A percentile compares a stretch with the other conserved stretches of the same genome.
phyloP scores from a whole-genome alignment of 1,140 invertebrate genomes.

The Holcopasites calliopsidis region DNA sequence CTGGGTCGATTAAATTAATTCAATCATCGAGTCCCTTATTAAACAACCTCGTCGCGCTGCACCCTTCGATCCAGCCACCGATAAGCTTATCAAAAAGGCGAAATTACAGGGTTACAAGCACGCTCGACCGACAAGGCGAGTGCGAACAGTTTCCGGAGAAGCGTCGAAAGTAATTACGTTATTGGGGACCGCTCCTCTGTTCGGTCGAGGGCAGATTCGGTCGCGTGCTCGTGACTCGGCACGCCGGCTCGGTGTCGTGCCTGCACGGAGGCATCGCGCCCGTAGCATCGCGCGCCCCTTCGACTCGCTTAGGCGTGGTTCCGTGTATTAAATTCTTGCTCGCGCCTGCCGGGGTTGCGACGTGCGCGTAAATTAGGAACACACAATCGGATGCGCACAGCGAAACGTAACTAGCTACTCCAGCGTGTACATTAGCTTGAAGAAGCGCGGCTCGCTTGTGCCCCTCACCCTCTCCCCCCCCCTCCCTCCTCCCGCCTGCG shows the following conservation, averaged over 20 bases:
- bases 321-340: conserved; percentile 73
- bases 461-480: not conserved
- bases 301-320: conserved; percentile 59
- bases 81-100: too few relatives aligned
- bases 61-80: too few relatives aligned
- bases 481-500: conserved; percentile 14
- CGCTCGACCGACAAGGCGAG: conserved; percentile 20
- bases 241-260: conserved; percentile 50
- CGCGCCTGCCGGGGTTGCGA: conserved; percentile 32
- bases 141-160: conserved; percentile 70
- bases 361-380: conserved; percentile 73
- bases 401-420: too few relatives aligned
- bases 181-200: conserved; percentile 57
- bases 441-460: conserved; percentile 49
- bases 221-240: conserved; percentile 51
- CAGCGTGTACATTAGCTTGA: conserved; percentile 47
- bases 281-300: conserved; percentile 8
- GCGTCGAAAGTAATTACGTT: conserved; percentile 72
- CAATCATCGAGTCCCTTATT: too few relatives aligned
- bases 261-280: conserved; percentile 35
- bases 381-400: conserved; percentile 53
- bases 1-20: too few relatives aligned
- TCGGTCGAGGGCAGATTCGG: conserved; percentile 27
- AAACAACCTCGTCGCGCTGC: too few relatives aligned
- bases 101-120: not conserved